Percentiles rank a stretch among this genome's conserved stretches.
phyloP scores from a whole-genome alignment of 2,113 vertebrate species.

The Pao palembangensis region DNA sequence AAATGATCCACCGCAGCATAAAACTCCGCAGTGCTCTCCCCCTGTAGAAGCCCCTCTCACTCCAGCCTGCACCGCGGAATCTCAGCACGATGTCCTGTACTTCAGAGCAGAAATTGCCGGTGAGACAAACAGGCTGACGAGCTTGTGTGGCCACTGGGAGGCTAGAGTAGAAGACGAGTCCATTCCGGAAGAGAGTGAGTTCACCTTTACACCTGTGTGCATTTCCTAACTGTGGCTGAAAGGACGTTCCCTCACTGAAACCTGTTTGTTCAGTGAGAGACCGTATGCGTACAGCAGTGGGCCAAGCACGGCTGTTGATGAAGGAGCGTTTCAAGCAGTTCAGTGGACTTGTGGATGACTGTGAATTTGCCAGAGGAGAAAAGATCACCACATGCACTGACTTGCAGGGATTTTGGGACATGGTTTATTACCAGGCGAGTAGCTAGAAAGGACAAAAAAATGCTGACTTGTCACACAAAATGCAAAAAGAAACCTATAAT shows the following conservation, averaged over 20 bases:
- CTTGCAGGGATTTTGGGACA: constrained; percentile 98
- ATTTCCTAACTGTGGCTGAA: not conserved
- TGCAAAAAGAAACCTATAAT: not conserved
- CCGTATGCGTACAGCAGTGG: constrained; percentile 81
- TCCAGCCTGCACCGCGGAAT: constrained; percentile 34
- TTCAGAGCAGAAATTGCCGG: constrained; percentile 78
- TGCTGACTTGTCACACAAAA: not conserved
- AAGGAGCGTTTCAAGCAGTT: constrained; percentile 93
- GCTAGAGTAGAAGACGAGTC: constrained; percentile 75
- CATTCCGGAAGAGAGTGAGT: constrained; percentile 90
- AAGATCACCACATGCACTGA: constrained; percentile 87
- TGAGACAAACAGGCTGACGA: constrained; percentile 77
- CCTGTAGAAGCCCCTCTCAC: not conserved
- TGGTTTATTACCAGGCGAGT: constrained; percentile 79
- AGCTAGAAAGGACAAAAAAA: too few species aligned
- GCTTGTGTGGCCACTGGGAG: constrained; percentile 79
- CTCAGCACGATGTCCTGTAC: constrained; percentile 67
- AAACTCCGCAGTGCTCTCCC: constrained; percentile 16
- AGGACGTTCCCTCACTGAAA: not conserved
- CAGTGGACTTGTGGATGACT: constrained; percentile 87
- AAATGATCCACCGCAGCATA: not conserved
- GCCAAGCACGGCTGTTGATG: constrained; percentile 88
- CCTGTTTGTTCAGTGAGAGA: constrained; percentile 79
- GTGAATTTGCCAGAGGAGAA: constrained; percentile 84
- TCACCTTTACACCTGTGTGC: not conserved